Conservation (phyloP, 2,797 vertebrate species). For the Cryptoblepharus egeriae region DNA sequence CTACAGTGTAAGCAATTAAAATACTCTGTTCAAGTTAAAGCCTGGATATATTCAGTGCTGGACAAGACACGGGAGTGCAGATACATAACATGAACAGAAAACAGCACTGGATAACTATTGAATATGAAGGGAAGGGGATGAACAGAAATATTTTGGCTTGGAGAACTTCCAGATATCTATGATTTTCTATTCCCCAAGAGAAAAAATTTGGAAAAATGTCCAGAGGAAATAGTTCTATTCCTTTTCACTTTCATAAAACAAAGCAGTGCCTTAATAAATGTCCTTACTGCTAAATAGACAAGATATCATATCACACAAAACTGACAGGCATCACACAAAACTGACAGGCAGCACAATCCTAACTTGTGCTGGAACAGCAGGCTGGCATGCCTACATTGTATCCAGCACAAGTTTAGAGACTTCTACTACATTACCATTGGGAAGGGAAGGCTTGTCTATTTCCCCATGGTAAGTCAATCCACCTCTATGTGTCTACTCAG, state of each 20-base stretch:
- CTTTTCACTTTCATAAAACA: not conserved
- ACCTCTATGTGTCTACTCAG: too few species aligned
- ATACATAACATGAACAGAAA: constrained; percentile 9
- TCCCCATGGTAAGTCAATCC: too few species aligned
- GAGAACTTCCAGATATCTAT: not conserved
- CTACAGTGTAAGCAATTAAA: constrained; percentile 62
- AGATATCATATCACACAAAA: too few species aligned
- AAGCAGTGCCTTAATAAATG: not conserved
- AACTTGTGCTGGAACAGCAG: too few species aligned
- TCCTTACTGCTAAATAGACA: not conserved
- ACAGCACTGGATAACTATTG: not conserved
- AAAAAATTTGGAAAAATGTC: not conserved
- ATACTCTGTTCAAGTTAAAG: constrained; percentile 55
- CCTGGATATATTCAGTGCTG: constrained; percentile 54
- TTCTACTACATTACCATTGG: too few species aligned
- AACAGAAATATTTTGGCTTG: constrained; percentile 19
- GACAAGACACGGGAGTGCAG: constrained; percentile 40
- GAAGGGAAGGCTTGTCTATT: too few species aligned
- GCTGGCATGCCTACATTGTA: too few species aligned
- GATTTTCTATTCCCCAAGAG: not conserved
- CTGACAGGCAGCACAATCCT: too few species aligned
- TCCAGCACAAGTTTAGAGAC: too few species aligned
- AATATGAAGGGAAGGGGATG: not conserved
- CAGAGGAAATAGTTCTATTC: not conserved
- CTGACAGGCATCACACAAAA: too few species aligned